Base-by-base conservation (phyloP, 2,888 invertebrate species). In the Volucella bombylans region DNA sequence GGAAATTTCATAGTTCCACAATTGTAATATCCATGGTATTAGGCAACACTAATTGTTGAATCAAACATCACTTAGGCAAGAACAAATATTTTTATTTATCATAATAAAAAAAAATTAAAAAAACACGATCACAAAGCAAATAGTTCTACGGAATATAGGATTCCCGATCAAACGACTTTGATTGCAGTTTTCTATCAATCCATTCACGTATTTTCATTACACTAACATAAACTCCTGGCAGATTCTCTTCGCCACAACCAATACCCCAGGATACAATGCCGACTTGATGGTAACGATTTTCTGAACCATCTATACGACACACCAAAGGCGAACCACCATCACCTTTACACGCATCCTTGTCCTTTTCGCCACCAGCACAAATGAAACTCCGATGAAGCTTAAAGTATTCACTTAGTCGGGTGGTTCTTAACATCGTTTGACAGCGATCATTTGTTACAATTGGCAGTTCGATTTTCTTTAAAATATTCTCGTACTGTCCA, bases 181-280 rank as follows among this genome's bases (percentile, higher is more conserved):
- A 15, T 8, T 76, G 74, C 4, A 91, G 81, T 74, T 94, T 93
- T 86, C 94, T 92, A 87, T 95, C 94, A 82, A 97, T 95, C 96
- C 97, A 97, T 11, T 92, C 90, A 1, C 95, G 92, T 11, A 94
- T 93, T 43, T 92, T 90, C 0, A 94, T 93, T 1, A 97, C 93
- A 89, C 95, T 95, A 0, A 94, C 95, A 89, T 96, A 97, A 0
- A 96, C 95, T 0, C 95, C 96, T 0, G 96, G 96, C 15, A 94
- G 93, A 52, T 93, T 92, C 64, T 93, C 92, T 15, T 92, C 92
- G 0, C 96, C 96, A 88, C 97, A 97, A 0, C 95, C 95, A 86
- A 97, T 95, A 15, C 97, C 96, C 96, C 96, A 97, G 1, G 96
- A 94, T 0, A 97, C 96, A 55, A 96, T 95, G 0, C 96, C 96